These are phyloP conservation scores for Frieseomelitta varia DNA, from an alignment of 1,140 invertebrate species.

Conservation along the genomic window DNA sequence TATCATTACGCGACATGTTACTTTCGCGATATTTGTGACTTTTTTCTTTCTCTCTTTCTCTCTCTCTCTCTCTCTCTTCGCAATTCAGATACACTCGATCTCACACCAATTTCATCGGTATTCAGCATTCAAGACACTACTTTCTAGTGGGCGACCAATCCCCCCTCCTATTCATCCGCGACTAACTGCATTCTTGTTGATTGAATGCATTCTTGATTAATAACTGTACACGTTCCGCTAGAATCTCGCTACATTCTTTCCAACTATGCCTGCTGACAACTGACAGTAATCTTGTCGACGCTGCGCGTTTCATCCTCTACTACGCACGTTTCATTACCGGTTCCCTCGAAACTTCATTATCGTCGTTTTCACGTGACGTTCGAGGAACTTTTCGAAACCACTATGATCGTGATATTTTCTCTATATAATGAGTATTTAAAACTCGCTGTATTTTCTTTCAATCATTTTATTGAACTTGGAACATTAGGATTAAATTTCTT, in stretches of 20 bases:
- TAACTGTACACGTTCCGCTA: neutral
- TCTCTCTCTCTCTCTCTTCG: neutral
- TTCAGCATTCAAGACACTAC: neutral
- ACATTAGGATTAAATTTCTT: too few species aligned
- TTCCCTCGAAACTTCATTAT: neutral
- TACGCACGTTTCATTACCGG: neutral
- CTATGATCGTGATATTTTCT: too few species aligned
- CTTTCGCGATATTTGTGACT: too few species aligned
- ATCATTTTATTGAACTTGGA: too few species aligned
- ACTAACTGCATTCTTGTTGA: conserved; percentile 3
- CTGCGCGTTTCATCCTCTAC: too few species aligned
- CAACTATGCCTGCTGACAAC: neutral
- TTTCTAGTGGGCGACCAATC: neutral
- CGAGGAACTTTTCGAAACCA: neutral
- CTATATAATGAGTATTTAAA: too few species aligned
- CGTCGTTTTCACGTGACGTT: neutral
- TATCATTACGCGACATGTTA: neutral
- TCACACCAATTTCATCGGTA: neutral
- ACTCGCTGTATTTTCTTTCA: too few species aligned
- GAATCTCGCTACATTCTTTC: neutral
- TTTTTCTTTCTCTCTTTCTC: neutral
- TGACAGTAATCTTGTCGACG: neutral
- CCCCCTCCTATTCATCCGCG: neutral
- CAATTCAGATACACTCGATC: neutral
- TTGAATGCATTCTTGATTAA: conserved; percentile 5